Evolutionary conservation across 2,888 invertebrate species (phyloP), one percentile per base, ranked within the genome.

Genomic region (Mimachlamys varia): DNA sequence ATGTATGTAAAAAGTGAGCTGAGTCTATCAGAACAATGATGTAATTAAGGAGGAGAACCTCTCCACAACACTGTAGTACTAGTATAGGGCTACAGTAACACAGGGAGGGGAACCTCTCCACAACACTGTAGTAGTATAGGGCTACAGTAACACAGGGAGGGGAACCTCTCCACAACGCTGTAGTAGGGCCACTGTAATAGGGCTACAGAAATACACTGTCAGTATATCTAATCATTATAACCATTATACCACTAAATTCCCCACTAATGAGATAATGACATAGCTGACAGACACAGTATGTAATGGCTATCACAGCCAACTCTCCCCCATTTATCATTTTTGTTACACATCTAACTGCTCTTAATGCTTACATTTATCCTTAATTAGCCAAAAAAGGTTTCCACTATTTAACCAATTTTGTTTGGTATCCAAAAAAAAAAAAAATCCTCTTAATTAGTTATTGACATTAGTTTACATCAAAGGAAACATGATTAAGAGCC

Each of bases 1-100:
- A 76, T 76, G 76, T 76, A 10, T 76, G 27, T 76, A 76, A 76
- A 76, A 76, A 76, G 15, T 76, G 27, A n/a, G n/a, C n/a, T 76
- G 19, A 10, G 53, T 2, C 53, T 53, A 76, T 76, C 33, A 76
- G 33, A 19, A 19, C 76, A 76, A 76, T 76, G 76, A 76, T 76
- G 76, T 76, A 76, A 76, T 76, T 76, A 7, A 33, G 58, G 76
- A n/a, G 62, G 27, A 62, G 62, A 27, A 22, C 62, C 7, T n/a
- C 19, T n/a, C n/a, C n/a, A n/a, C n/a, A n/a, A n/a, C n/a, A n/a
- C n/a, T n/a, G n/a, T n/a, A n/a, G n/a, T n/a, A n/a, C n/a, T n/a
- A n/a, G n/a, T n/a, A n/a, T n/a, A n/a, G n/a, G n/a, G n/a, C n/a
- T n/a, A n/a, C n/a, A n/a, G n/a, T n/a, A n/a, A n/a, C n/a, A n/a